Evolutionary conservation across 2,113 vertebrate species (phyloP).

Genomic region (Sapayoa aenigma): DNA sequence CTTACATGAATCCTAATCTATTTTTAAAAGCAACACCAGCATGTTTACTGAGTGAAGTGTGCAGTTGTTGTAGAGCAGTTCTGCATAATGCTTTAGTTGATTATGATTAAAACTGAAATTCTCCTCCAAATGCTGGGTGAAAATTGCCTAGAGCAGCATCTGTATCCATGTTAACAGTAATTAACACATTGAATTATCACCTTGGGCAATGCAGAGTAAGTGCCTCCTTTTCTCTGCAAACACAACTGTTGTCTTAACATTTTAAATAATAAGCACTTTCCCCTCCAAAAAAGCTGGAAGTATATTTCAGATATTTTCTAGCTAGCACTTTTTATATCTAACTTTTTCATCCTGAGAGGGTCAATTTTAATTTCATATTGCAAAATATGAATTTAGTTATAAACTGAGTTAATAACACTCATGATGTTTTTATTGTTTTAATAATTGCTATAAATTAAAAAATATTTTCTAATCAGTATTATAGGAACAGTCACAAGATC

Average conservation of each 20-base stretch:
- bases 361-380: neutral
- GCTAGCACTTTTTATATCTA: neutral
- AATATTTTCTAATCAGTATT: neutral
- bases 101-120: neutral
- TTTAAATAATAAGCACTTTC: neutral
- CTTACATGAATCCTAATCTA: neutral
- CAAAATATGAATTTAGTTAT: neutral
- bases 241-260: neutral
- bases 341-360: neutral
- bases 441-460: neutral
- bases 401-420: neutral
- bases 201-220: neutral
- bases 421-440: neutral
- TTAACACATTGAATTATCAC: conserved; percentile 6
- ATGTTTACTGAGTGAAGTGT: neutral
- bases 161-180: conserved; percentile 12
- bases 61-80: neutral
- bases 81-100: neutral
- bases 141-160: conserved; percentile 8
- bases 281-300: neutral
- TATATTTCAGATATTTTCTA: neutral
- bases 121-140: neutral
- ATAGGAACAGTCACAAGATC: neutral
- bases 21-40: neutral
- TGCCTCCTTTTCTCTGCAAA: neutral